Evolutionary conservation across 1,140 invertebrate species (phyloP).

Genomic region (Glossosoma conforme): DNA sequence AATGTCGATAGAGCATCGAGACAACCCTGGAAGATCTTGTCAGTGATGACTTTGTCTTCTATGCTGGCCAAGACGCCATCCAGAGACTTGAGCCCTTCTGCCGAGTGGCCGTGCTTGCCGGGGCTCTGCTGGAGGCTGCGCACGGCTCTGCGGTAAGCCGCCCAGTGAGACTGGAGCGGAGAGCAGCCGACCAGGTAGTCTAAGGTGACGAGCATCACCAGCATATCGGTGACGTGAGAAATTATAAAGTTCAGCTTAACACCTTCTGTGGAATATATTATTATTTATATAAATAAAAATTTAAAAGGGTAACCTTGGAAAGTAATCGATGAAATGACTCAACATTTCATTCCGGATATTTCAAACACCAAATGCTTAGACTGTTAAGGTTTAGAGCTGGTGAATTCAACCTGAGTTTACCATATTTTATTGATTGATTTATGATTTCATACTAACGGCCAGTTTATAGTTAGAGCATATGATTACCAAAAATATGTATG

Average conservation of each 20-base stretch:
- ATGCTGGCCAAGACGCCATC: conserved; percentile 63
- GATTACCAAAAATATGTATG: not conserved
- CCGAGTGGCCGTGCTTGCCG: conserved; percentile 54
- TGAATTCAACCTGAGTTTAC: no score
- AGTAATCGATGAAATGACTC: no score
- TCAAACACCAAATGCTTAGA: no score
- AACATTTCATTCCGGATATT: no score
- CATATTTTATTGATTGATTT: no score
- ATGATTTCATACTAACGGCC: no score
- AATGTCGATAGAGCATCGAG: conserved; percentile 64
- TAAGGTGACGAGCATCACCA: conserved; percentile 64
- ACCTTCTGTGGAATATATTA: conserved; percentile 34
- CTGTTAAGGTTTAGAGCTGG: no score
- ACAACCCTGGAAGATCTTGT: conserved; percentile 45
- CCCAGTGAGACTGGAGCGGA: conserved; percentile 64
- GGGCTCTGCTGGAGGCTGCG: conserved; percentile 64
- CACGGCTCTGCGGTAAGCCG: conserved; percentile 63
- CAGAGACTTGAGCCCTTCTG: conserved; percentile 56
- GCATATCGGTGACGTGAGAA: conserved; percentile 60
- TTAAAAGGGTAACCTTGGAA: no score
- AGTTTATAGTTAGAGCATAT: no score
- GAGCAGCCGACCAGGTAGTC: conserved; percentile 66
- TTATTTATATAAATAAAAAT: conserved; percentile 34
- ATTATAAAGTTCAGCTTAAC: conserved; percentile 43
- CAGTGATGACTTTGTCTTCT: conserved; percentile 51